Evolutionary conservation across 2,113 vertebrate genomes (phyloP), one percentile per base, ranked within the genome.

Genomic region (Fulmarus glacialis): DNA sequence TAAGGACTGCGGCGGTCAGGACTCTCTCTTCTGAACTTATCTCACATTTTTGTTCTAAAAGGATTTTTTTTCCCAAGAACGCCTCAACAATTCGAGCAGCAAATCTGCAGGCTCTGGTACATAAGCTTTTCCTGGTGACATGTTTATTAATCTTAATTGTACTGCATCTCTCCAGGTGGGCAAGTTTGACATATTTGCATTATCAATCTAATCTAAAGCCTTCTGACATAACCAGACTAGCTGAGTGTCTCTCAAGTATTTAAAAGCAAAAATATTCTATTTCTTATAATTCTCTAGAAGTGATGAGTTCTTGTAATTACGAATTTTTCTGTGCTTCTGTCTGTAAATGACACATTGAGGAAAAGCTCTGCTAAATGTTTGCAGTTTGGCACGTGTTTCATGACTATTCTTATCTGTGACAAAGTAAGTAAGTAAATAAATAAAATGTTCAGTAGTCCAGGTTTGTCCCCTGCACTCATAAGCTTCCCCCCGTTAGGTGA

Each of bases 81-180:
- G 5, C 38, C 26, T 75, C 90, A 66, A 72, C 63, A 92, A 56
- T 96, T 83, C 11, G 4, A 93, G 58, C 82, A 55, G 74, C 80
- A 96, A 89, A 82, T 89, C 87, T 95, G 81, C 66, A 82, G 32
- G 55, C 47, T 95, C 34, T 72, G 55, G 62, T 91, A 78, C 74
- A 12, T 84, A 85, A 83, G 60, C 52, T 95, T 91, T 84, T 87
- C 29, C n/a, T 84, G 59, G 55, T 94, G 96, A 93, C 92, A 43
- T 67, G 56, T 97, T 97, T 97, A 97, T 98, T 98, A 96, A 96
- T 97, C 82, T 97, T 93, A 91, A 73, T 95, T 96, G 80, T 93
- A 94, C 93, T 85, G 71, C 62, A 89, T 89, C 90, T 97, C 90
- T 91, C 86, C 93, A 94, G 82, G 87, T 97, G 95, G 82, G 72